Percentiles rank a stretch among this genome's conserved stretches.
These are phyloP conservation scores for Darevskia nairensis DNA, from an alignment of 2,797 vertebrate genomes.

Conservation along the genomic window DNA sequence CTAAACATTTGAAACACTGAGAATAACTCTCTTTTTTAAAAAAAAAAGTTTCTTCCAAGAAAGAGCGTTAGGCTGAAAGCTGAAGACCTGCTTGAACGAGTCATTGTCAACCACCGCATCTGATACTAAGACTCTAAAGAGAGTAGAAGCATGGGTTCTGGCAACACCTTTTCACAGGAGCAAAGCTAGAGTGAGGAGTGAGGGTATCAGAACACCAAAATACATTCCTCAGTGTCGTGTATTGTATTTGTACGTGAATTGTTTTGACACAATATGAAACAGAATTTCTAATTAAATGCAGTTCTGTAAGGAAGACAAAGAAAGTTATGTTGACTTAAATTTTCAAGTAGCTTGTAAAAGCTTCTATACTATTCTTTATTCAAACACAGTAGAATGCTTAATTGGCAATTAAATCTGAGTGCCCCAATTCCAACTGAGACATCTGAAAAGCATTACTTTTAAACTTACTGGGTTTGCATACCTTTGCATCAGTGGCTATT, in stretches of 20 bases:
- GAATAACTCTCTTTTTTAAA: slow-evolving; percentile 14
- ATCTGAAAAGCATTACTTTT: not conserved
- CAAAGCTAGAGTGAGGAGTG: slow-evolving; percentile 39
- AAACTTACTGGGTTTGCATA: not conserved
- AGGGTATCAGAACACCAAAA: slow-evolving; percentile 12
- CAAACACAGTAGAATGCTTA: not conserved
- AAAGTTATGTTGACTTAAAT: slow-evolving; percentile 37
- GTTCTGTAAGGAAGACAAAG: slow-evolving; percentile 40
- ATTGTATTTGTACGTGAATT: slow-evolving; percentile 53
- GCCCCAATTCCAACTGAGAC: not conserved
- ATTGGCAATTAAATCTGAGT: not conserved
- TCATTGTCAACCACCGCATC: slow-evolving; percentile 49
- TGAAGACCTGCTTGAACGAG: slow-evolving; percentile 29
- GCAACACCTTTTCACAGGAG: slow-evolving; percentile 18
- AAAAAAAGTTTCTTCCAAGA: not conserved
- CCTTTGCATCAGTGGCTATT: slow-evolving; percentile 1
- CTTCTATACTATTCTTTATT: not conserved
- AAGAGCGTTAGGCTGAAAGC: not conserved
- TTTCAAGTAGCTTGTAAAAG: slow-evolving; percentile 1
- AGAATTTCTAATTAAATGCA: slow-evolving; percentile 60
- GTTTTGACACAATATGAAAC: slow-evolving; percentile 50
- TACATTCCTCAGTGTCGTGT: slow-evolving; percentile 31
- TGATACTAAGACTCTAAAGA: slow-evolving; percentile 31
- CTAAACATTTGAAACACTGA: slow-evolving; percentile 51
- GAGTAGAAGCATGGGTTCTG: slow-evolving; percentile 34